Base-by-base conservation (phyloP, 2,888 invertebrate genomes). In the Apotomis turbidana region DNA sequence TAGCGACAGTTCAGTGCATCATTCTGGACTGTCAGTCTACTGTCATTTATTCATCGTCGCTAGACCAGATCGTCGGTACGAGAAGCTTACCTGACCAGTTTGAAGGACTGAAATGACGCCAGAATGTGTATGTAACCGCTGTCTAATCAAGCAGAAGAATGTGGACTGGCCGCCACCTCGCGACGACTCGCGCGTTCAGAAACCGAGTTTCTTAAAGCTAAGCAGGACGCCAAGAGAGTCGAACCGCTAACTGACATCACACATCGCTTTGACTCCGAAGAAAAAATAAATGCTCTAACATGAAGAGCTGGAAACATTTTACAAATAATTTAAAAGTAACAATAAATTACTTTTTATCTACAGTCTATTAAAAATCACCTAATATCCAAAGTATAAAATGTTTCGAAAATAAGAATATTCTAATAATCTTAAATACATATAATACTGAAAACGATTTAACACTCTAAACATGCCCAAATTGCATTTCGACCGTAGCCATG, bases 251-350 rank as follows among this genome's bases (percentile, higher is more conserved):
- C 82, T 82, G 83, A 82, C 83, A 83, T 84, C 85, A 84, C 80
- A 83, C 83, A 83, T 80, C 80, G 80, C 81, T 85, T 83, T 81
- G 80, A 82, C 80, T 79, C 77, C 78, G 80, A 81, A 74, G 74
- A 81, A 79, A 80, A 80, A 78, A 78, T 80, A 75, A 81, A 81
- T 66, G 59, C 79, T 81, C 82, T 84, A 87, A 84, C 80, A 85
- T 81, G 76, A 83, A 86, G 79, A 83, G 82, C 84, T 89, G 87
- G 87, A 90, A 89, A 88, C 83, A 85, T 88, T 88, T 89, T 88
- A 87, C 89, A 88, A 90, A 92, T 88, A 86, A 87, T 90, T 90
- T 88, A 87, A 88, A 89, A 91, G 90, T 91, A 92, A 92, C 90
- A 91, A 92, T 90, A 92, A 91, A 91, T 91, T 91, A 92, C 90